phyloP scores from a whole-genome alignment of 2,113 vertebrate species.

The Microtus pennsylvanicus region DNA sequence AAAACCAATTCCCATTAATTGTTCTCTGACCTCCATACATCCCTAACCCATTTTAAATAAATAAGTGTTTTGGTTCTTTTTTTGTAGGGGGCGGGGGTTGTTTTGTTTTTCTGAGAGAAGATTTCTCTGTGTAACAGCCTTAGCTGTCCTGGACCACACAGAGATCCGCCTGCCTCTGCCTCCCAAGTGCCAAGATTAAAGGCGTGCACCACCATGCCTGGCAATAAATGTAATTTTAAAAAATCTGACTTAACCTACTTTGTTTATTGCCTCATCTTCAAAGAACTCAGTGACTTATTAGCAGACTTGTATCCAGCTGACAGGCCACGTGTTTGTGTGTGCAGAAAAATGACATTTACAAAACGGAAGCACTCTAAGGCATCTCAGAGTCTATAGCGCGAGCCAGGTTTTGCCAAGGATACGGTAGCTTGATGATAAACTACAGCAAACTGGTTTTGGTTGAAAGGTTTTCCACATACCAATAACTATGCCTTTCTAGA shows the following conservation, averaged over 20 bases:
- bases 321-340: background rate
- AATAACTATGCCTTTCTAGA: background rate
- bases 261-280: constrained; percentile 15
- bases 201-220: background rate
- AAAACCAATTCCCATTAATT: background rate
- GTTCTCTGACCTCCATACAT: background rate
- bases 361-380: background rate
- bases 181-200: background rate
- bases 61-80: background rate
- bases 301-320: background rate
- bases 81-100: too few relatives aligned
- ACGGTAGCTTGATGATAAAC: background rate
- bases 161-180: background rate
- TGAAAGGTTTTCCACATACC: background rate
- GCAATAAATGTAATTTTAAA: background rate
- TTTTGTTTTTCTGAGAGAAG: background rate
- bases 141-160: background rate
- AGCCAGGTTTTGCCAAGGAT: background rate
- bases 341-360: constrained; percentile 36
- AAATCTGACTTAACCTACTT: background rate
- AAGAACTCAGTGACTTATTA: constrained; percentile 50
- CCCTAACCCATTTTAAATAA: background rate
- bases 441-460: background rate
- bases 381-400: background rate
- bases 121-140: background rate